Percentiles rank a stretch among this genome's conserved stretches.
These are phyloP conservation scores for Coregonus clupeaformis DNA, from an alignment of 2,113 vertebrate species.

Conservation along the genomic window DNA sequence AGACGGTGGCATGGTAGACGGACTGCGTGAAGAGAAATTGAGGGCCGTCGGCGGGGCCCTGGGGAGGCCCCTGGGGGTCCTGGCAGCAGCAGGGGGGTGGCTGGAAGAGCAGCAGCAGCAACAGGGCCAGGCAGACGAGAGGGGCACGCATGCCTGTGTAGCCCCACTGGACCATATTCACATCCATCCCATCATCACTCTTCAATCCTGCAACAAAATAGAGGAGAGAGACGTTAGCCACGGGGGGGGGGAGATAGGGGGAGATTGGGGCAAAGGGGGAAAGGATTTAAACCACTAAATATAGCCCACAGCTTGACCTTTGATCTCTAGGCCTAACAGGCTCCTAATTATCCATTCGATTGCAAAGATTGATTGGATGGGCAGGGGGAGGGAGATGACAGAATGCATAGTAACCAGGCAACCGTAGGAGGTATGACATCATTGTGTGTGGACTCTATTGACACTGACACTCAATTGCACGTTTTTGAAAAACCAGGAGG, in stretches of 20 bases:
- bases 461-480: slow-evolving; percentile 52
- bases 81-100: slow-evolving; percentile 73
- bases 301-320: slow-evolving; percentile 28
- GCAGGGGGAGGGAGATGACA: not conserved
- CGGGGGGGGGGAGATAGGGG: not conserved
- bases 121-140: slow-evolving; percentile 74
- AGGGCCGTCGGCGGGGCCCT: slow-evolving; percentile 55
- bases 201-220: slow-evolving; percentile 76
- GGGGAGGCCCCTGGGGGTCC: slow-evolving; percentile 64
- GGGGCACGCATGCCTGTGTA: slow-evolving; percentile 73
- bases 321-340: slow-evolving; percentile 19
- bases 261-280: slow-evolving; percentile 8
- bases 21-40: slow-evolving; percentile 89
- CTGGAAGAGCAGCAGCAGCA: slow-evolving; percentile 80
- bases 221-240: slow-evolving; percentile 35
- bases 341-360: slow-evolving; percentile 40
- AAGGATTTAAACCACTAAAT: slow-evolving; percentile 22
- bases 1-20: slow-evolving; percentile 89
- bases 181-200: slow-evolving; percentile 88
- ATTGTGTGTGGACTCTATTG: slow-evolving; percentile 44
- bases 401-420: slow-evolving; percentile 29
- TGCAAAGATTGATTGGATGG: slow-evolving; percentile 32
- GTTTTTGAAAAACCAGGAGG: slow-evolving; percentile 52
- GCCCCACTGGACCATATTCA: slow-evolving; percentile 87
- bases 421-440: slow-evolving; percentile 51